phyloP scores from a whole-genome alignment of 2,797 vertebrate species.

The Lemur catta region DNA sequence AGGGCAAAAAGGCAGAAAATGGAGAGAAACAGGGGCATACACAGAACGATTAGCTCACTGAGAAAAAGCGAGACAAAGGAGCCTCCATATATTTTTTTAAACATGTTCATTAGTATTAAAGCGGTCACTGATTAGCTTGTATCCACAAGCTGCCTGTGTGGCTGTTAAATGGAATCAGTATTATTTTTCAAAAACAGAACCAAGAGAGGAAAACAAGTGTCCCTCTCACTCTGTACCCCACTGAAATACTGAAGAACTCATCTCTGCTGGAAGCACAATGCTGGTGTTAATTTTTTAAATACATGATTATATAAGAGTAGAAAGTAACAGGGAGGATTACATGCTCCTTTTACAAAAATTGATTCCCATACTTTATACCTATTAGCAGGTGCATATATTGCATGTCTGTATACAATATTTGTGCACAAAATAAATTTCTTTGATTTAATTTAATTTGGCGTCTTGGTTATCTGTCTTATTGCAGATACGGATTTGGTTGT shows the following conservation, averaged over 20 bases:
- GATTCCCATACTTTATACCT: background rate
- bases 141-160: background rate
- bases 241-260: background rate
- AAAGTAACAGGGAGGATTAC: background rate
- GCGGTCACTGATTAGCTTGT: background rate
- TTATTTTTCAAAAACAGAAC: constrained; percentile 32
- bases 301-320: background rate
- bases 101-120: background rate
- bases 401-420: background rate
- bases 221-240: background rate
- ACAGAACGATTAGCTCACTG: background rate
- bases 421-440: background rate
- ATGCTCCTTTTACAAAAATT: background rate
- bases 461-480: background rate
- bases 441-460: background rate
- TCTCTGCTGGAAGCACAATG: background rate
- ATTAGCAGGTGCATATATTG: background rate
- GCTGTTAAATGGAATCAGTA: background rate
- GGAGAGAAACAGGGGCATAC: background rate
- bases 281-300: background rate
- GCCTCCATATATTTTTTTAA: background rate
- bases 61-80: background rate
- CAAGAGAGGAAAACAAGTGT: background rate
- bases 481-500: background rate
- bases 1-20: background rate